These are phyloP conservation scores for Epinephelus moara DNA, from an alignment of 2,113 vertebrate species.

Conservation along the genomic window DNA sequence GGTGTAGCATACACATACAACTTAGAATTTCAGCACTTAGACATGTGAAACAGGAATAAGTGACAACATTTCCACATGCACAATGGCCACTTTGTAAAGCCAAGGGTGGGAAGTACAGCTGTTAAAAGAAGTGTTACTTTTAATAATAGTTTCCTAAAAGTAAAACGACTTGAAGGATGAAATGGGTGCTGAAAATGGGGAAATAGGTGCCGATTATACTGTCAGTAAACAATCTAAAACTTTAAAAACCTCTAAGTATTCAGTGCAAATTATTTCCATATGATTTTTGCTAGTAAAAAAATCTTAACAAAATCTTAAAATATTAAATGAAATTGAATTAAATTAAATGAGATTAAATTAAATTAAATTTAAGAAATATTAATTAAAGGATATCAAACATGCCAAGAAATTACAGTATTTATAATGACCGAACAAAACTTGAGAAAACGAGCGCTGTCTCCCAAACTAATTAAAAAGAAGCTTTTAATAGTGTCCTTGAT, in stretches of 20 bases:
- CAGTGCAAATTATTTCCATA: neutral
- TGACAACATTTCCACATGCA: no score
- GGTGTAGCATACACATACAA: fast-evolving
- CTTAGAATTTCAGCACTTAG: no score
- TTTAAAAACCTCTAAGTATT: neutral
- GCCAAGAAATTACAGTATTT: neutral
- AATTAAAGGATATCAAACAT: neutral
- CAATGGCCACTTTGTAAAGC: no score
- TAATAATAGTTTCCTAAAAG: neutral
- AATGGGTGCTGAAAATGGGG: no score
- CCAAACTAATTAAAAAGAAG: neutral
- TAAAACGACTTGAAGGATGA: neutral
- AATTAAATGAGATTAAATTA: no score
- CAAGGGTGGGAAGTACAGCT: no score
- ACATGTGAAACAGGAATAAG: no score
- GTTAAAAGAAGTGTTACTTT: neutral
- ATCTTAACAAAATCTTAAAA: neutral
- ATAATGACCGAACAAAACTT: neutral
- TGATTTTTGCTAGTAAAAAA: neutral
- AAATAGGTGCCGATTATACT: no score
- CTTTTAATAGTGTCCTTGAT: neutral
- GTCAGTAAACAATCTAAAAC: no score
- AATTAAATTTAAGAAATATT: no score
- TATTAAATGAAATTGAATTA: no score
- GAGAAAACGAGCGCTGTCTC: neutral